Base-by-base conservation (phyloP, 2,888 invertebrate species). In the Synanthedon vespiformis region DNA sequence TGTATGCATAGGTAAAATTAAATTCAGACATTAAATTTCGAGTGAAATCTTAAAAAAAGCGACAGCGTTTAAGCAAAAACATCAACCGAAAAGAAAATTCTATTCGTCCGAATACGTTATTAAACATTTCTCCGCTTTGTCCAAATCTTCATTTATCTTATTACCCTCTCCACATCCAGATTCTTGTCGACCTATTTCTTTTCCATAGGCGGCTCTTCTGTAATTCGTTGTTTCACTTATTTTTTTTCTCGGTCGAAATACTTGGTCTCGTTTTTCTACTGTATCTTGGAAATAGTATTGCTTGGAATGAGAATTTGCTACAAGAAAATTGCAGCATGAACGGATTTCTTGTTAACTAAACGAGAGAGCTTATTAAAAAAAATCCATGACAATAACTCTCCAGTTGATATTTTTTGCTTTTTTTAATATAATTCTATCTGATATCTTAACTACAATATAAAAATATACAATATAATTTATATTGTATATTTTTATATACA, bases 61-160 rank as follows among this genome's bases (percentile, higher is more conserved):
- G 22, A 22, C 44, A 13, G 13, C n/a, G 13, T 34, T 10, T 34
- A 34, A 34, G 34, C 34, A 34, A 34, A 34, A 34, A 34, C 34
- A 34, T 34, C 2, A 34, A 34, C 34, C 34, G 5, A 34, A 34
- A 34, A 44, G 14, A 44, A 44, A 44, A n/a, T 44, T 44, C 14
- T 44, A 14, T 44, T 44, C 44, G 10, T 13, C 6, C 44, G 14
- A 44, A 44, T 12, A 14, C 22, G 22, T 48, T 48, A 22, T 48
- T 14, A 48, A 48, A 48, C 4, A 12, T 27, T 27, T n/a, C 34
- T 50, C 11, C 18, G 22, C 18, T 48, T 14, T 27, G 51, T 49
- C 52, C 54, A 55, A 55, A 51, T 58, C 54, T 58, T 57, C 61
- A 64, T 64, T 61, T 61, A 61, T 63, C 61, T 61, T 61, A 60